Evolutionary conservation across 2,888 invertebrate genomes (phyloP).

Genomic region (Dione juno): DNA sequence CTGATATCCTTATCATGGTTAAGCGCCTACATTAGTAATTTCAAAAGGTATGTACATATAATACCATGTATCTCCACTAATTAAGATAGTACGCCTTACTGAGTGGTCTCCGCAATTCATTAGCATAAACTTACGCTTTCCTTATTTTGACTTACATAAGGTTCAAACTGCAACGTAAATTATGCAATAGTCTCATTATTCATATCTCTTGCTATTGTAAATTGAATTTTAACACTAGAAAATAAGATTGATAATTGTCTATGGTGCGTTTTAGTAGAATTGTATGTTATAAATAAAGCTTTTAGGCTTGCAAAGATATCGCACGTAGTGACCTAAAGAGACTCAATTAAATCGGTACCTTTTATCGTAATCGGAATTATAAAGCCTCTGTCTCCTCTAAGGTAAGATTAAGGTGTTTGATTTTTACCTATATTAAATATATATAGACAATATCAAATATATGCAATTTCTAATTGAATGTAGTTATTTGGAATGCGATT

Average conservation of each 20-base stretch:
- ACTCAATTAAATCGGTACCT: conserved; percentile 58
- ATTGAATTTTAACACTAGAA: conserved; percentile 21
- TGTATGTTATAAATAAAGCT: conserved; percentile 54
- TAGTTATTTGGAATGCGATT: background rate
- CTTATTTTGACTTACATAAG: conserved; percentile 46
- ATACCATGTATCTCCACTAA: conserved; percentile 57
- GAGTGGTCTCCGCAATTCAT: conserved; percentile 57
- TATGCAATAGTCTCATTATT: conserved; percentile 28
- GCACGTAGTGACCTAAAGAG: conserved; percentile 57
- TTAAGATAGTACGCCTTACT: conserved; percentile 59
- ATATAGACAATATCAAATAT: conserved; percentile 1
- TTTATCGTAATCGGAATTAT: conserved; percentile 59
- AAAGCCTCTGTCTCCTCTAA: conserved; percentile 45
- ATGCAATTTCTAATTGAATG: background rate
- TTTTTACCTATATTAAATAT: conserved; percentile 49
- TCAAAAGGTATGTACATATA: conserved; percentile 48
- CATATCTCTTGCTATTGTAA: conserved; percentile 39
- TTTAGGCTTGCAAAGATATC: conserved; percentile 55
- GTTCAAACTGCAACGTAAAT: conserved; percentile 43
- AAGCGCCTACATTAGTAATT: conserved; percentile 51
- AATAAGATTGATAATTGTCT: conserved; percentile 29
- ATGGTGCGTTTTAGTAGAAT: background rate
- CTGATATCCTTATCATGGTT: conserved; percentile 40
- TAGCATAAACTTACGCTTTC: conserved; percentile 50
- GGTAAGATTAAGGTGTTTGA: conserved; percentile 52